Base-by-base conservation (phyloP, 2,888 invertebrate genomes). In the Schizotus pectinicornis region DNA sequence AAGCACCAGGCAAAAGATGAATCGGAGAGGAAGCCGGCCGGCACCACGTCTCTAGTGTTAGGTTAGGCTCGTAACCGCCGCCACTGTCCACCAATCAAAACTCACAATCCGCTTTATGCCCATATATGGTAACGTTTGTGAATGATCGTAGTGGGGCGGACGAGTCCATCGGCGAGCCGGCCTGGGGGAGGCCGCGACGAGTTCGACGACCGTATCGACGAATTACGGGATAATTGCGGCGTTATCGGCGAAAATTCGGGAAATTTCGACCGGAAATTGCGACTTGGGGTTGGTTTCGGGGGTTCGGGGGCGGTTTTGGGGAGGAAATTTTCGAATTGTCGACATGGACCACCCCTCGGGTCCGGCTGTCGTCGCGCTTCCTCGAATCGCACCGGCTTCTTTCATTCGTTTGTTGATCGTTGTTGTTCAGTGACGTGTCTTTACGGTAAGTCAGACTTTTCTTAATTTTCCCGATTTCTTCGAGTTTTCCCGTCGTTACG, bases 81-180 rank as follows among this genome's bases (percentile, higher is more conserved):
- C 14, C 32, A n/a, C 42, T 8, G 7, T 34, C 81, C 74, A 81
- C 89, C 90, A 90, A 90, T 90, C 83, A 82, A 79, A 80, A 77
- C 70, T 74, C 83, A 76, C 81, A 77, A 82, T 85, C 85, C 85
- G 85, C 86, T 87, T 85, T 86, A 88, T 89, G 88, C 86, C 90
- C 89, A 88, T 89, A 89, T 89, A 89, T 86, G 90, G 90, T 86
- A 86, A 87, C 84, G 84, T 85, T 76, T 84, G 84, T 85, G 82
- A 85, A 83, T 82, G 83, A 78, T 79, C 77, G 78, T 81, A 81
- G 82, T 80, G 81, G 81, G 79, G 82, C 70, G 80, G 81, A 69
- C 75, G 76, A 78, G 74, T 79, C 77, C 75, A 81, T 71, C 62
- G 45, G 32, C 54, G 35, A 41, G 50, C 61, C 48, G 53, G n/a